These are phyloP conservation scores for Drosophila lutescens DNA, from an alignment of 2,888 invertebrate genomes.

Conservation along the genomic window DNA sequence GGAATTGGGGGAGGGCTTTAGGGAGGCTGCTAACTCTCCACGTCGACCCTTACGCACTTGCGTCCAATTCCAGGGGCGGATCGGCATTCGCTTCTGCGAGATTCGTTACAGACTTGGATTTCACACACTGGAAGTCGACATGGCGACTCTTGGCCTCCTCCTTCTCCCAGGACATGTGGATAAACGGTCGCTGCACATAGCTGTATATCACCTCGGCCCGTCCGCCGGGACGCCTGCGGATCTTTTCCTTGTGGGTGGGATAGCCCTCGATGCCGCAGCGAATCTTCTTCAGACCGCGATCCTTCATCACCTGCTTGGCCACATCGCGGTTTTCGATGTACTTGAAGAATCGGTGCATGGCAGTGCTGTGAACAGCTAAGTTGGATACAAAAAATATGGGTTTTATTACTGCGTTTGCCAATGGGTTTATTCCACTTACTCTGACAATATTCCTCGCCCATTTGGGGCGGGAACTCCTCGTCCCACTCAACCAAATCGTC, in stretches of 20 bases:
- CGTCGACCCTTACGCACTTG: slow-evolving; percentile 71
- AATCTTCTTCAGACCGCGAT: slow-evolving; percentile 99
- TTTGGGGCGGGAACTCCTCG: slow-evolving; percentile 99
- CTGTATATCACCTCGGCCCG: slow-evolving; percentile 98
- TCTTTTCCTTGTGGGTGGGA: slow-evolving; percentile 99
- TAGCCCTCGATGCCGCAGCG: slow-evolving; percentile 99
- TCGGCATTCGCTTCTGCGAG: slow-evolving; percentile 97
- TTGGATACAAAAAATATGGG: neutral
- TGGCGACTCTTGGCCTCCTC: slow-evolving; percentile 99
- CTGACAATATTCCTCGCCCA: slow-evolving; percentile 99
- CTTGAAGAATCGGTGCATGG: slow-evolving; percentile 98
- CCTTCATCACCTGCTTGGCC: slow-evolving; percentile 99
- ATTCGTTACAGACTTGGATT: slow-evolving; percentile 98
- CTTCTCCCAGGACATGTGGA: slow-evolving; percentile 97
- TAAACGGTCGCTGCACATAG: slow-evolving; percentile 99
- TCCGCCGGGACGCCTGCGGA: slow-evolving; percentile 97
- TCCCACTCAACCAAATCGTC: slow-evolving; percentile 99
- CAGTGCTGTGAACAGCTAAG: slow-evolving; percentile 95
- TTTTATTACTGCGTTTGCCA: neutral
- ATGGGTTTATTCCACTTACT: slow-evolving; percentile 85
- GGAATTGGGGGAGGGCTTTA: neutral
- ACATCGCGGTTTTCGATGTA: slow-evolving; percentile 99
- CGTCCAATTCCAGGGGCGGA: slow-evolving; percentile 87
- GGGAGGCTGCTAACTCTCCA: neutral
- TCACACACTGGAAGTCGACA: slow-evolving; percentile 99